Evolutionary conservation across 2,797 vertebrate species (phyloP).

Genomic region (Pachyuromys duprasi): DNA sequence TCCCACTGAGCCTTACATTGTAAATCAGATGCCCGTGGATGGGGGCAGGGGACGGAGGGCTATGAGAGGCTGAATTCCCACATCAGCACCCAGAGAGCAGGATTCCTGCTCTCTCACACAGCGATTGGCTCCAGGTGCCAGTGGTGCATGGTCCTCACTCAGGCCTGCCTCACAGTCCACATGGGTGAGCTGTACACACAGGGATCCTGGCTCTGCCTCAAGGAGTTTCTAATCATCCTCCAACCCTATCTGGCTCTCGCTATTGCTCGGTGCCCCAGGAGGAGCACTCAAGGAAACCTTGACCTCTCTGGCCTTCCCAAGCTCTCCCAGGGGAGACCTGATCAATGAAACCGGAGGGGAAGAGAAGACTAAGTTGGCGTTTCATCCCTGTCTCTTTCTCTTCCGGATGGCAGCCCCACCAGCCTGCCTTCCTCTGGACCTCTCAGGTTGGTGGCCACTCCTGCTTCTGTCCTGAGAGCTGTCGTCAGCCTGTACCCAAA

Average conservation of each 20-base stretch:
- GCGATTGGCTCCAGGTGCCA: neutral
- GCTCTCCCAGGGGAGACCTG: too few relatives aligned
- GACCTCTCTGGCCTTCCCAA: neutral
- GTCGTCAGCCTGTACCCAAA: neutral
- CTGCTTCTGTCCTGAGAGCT: neutral
- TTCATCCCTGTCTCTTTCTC: neutral
- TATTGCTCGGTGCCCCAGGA: neutral
- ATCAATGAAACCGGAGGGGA: neutral
- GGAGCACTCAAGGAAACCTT: too few relatives aligned
- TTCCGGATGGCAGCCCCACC: neutral
- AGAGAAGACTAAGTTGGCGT: fast-evolving
- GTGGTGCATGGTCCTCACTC: too few relatives aligned
- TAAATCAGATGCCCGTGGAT: neutral
- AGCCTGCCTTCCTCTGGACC: neutral
- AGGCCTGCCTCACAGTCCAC: fast-evolving
- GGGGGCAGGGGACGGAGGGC: neutral
- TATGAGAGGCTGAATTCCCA: neutral
- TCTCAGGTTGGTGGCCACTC: neutral
- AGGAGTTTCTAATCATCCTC: fast-evolving
- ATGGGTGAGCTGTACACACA: fast-evolving
- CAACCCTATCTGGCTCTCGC: neutral
- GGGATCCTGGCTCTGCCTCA: neutral
- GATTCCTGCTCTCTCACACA: neutral
- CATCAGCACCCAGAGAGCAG: fast-evolving
- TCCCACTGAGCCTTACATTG: fast-evolving